Conservation (phyloP, 2,888 invertebrate genomes). For the Siphonodentalium dalli region DNA sequence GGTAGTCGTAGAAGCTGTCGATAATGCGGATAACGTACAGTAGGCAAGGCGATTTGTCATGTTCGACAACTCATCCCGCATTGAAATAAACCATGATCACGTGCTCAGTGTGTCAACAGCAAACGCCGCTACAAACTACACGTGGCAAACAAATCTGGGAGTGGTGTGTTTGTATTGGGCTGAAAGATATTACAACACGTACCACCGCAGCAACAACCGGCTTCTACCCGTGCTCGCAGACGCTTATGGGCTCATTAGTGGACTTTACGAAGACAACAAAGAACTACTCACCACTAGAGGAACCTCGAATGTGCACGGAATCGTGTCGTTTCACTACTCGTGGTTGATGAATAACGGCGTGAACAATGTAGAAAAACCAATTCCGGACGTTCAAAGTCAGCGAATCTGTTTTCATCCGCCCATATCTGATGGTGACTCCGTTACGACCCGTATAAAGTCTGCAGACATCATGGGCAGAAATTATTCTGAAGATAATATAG, state of each 20-base stretch:
- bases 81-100: too few species aligned
- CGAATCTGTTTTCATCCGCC: slow-evolving; percentile 15
- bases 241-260: slow-evolving; percentile 14
- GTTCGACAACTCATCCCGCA: slow-evolving; percentile 29
- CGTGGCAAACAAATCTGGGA: too few species aligned
- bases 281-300: slow-evolving; percentile 31
- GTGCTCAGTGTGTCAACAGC: too few species aligned
- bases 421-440: slow-evolving; percentile 31
- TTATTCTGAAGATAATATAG: slow-evolving; percentile 13
- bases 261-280: slow-evolving; percentile 31
- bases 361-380: not conserved
- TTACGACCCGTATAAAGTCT: slow-evolving; percentile 19
- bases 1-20: slow-evolving; percentile 23
- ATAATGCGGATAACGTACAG: slow-evolving; percentile 24
- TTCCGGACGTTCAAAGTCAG: slow-evolving; percentile 23
- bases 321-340: slow-evolving; percentile 21
- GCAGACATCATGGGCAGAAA: slow-evolving; percentile 32
- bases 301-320: slow-evolving; percentile 31
- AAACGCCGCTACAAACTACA: too few species aligned
- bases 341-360: slow-evolving; percentile 1
- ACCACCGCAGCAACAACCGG: too few species aligned
- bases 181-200: too few species aligned
- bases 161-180: too few species aligned
- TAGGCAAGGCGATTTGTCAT: slow-evolving; percentile 28
- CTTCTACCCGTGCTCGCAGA: too few species aligned